These are phyloP conservation scores for Mobula birostris DNA, from an alignment of 2,113 vertebrate species.

Conservation along the genomic window DNA sequence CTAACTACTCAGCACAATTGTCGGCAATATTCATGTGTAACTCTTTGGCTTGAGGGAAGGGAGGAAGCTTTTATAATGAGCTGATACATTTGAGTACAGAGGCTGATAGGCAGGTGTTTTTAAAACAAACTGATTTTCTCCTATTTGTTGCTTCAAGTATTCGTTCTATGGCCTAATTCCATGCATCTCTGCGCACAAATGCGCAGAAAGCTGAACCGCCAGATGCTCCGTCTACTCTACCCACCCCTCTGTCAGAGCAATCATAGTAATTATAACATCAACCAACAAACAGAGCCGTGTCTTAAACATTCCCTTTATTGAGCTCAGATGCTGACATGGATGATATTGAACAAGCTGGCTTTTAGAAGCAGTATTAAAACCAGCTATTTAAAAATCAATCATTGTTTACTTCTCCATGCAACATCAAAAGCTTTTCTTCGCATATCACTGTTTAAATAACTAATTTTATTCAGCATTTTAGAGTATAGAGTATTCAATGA, in stretches of 20 bases:
- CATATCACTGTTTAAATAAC: slow-evolving; percentile 24
- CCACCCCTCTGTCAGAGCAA: background rate
- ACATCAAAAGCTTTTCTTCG: background rate
- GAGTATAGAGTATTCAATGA: slow-evolving; percentile 7
- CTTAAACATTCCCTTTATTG: background rate
- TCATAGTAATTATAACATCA: background rate
- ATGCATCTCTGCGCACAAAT: background rate
- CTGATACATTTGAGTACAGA: background rate
- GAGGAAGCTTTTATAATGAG: background rate
- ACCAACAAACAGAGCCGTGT: background rate
- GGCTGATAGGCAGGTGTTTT: background rate
- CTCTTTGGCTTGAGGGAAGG: background rate
- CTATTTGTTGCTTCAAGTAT: background rate
- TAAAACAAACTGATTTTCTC: background rate
- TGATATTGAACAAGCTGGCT: background rate
- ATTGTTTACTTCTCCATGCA: background rate
- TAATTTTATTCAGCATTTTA: slow-evolving; percentile 26
- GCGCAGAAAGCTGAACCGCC: background rate
- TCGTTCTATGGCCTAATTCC: background rate
- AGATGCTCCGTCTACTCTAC: background rate
- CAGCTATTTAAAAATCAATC: background rate
- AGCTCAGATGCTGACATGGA: background rate
- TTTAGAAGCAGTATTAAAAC: slow-evolving; percentile 11
- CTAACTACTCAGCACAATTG: background rate
- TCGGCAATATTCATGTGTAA: background rate